Conservation (phyloP, 2,888 invertebrate genomes). For the Euplagia quadripunctaria region DNA sequence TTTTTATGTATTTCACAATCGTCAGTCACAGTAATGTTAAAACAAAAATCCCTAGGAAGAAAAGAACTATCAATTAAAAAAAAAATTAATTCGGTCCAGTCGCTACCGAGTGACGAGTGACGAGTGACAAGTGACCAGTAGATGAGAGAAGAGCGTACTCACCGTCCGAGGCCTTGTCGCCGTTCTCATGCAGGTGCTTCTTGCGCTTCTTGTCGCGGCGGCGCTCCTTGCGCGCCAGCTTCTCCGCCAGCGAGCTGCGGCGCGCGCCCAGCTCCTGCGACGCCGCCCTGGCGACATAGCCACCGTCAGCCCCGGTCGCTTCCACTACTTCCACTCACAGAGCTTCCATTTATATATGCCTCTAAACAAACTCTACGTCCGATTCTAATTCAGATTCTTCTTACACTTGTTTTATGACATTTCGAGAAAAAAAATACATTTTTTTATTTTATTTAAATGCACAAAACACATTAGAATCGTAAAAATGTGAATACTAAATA, state of each 20-base stretch:
- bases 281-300: conserved; percentile 57
- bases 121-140: too few relatives aligned
- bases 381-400: background rate
- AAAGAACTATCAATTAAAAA: too few relatives aligned
- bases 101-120: too few relatives aligned
- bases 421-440: background rate
- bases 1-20: too few relatives aligned
- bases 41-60: too few relatives aligned
- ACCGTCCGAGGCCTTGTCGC: conserved; percentile 51
- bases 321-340: background rate
- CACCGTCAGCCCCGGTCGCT: conserved; percentile 20
- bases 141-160: conserved; percentile 32
- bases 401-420: background rate
- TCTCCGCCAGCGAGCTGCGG: conserved; percentile 90
- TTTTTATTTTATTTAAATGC: too few relatives aligned
- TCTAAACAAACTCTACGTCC: background rate
- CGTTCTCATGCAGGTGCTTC: conserved; percentile 84
- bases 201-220: conserved; percentile 91
- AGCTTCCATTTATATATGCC: background rate
- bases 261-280: conserved; percentile 90
- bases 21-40: too few relatives aligned
- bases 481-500: too few relatives aligned
- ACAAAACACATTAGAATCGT: too few relatives aligned
- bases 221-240: conserved; percentile 91
- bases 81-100: too few relatives aligned